Conservation (phyloP, 2,113 vertebrate species). For the Seriola quinqueradiata region DNA sequence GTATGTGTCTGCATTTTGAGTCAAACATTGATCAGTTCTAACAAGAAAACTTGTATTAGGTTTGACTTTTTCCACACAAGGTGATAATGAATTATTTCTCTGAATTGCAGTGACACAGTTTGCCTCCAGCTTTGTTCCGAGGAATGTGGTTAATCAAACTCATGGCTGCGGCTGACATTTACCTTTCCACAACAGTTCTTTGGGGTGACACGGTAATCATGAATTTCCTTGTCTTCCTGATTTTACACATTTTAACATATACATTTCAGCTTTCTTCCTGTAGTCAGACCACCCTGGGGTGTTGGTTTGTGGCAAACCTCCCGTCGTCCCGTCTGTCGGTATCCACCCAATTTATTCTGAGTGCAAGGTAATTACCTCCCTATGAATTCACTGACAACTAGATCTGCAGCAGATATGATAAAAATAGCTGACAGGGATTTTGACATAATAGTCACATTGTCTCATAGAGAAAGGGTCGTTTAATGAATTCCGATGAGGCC, state of each 20-base stretch:
- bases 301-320: slow-evolving; percentile 51
- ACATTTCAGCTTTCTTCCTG: slow-evolving; percentile 51
- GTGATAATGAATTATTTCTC: slow-evolving; percentile 15
- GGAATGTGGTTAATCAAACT: slow-evolving; percentile 66
- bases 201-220: slow-evolving; percentile 66
- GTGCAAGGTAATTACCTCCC: slow-evolving; percentile 75
- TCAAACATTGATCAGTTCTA: no score
- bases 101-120: slow-evolving; percentile 31
- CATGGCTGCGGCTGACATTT: slow-evolving; percentile 61
- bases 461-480: slow-evolving; percentile 69
- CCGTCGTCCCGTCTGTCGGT: slow-evolving; percentile 28
- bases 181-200: slow-evolving; percentile 64
- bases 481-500: slow-evolving; percentile 77
- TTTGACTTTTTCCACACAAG: not conserved
- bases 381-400: slow-evolving; percentile 73
- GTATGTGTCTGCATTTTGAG: no score
- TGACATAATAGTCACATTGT: slow-evolving; percentile 82
- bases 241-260: slow-evolving; percentile 33
- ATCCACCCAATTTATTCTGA: slow-evolving; percentile 62
- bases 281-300: slow-evolving; percentile 59
- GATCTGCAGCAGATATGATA: slow-evolving; percentile 76
- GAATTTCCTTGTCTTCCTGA: slow-evolving; percentile 56
- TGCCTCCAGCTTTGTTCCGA: slow-evolving; percentile 48
- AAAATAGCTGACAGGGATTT: slow-evolving; percentile 84
- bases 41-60: not conserved